Evolutionary conservation across 1,140 invertebrate genomes (phyloP), one percentile per base, ranked within the genome.

Genomic region (Hyles euphorbiae): DNA sequence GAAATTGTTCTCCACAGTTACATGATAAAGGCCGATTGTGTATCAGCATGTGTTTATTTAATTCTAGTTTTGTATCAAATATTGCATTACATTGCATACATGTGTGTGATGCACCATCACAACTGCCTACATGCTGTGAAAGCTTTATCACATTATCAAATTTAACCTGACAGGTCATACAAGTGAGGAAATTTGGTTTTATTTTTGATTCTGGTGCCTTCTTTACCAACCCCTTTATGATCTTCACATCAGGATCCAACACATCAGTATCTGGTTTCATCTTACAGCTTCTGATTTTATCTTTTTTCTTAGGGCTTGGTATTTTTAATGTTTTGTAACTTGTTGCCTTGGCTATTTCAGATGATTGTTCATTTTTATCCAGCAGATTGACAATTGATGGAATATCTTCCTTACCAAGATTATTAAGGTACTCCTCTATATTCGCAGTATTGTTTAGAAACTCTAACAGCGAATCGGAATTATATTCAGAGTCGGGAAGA

Each of bases 371-470:
- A 40, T 79, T 84, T 60, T 68, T 76, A 36, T 88, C 83, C 22
- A 88, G 55, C 76, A 88, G 79, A 47, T 78, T 83, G 0, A 86
- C 86, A 57, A 88, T 81, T 34, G 76, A 81, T 2, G 86, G 86
- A 59, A 88, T 87, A 47, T 88, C 86, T 65, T 87, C 86, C 56
- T 85, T 87, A 5, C 86, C 86, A 54, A 88, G 73, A 47, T 81
- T 87, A 48, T 83, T 84, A 45, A 88, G 62, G 70, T 88, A 88
- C 56, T 87, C 86, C 34, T 88, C 86, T 6, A 88, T 88, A 56
- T 88, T 87, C 51, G 72, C 83, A 34, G 83, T 88, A 34, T 86
- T 88, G 60, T 88, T 88, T 32, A 88, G 53, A 65, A 88, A 88
- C 53, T 88, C 86, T 59, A 88, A 46, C 5, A 88, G 69, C 11